These are phyloP conservation scores for Patella depressa DNA, from an alignment of 2,888 invertebrate genomes.

Conservation along the genomic window DNA sequence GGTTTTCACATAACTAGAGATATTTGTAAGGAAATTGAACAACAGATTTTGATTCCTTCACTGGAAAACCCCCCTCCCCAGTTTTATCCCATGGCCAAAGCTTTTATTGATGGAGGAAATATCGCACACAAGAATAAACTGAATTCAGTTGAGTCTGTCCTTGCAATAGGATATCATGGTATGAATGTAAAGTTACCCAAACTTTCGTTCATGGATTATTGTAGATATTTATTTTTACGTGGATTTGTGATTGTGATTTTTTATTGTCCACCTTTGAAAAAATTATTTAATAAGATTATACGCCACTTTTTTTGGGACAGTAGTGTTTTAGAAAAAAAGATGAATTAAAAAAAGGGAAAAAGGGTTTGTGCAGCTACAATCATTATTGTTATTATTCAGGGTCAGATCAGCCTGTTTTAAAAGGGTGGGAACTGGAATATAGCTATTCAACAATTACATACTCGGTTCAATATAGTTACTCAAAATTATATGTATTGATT, in stretches of 20 bases:
- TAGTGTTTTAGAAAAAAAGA: neutral
- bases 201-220: conserved; percentile 8
- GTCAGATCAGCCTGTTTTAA: no score
- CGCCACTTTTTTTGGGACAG: neutral
- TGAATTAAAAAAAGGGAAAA: neutral
- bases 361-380: no score
- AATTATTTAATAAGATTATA: conserved; percentile 11
- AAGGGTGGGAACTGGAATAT: no score
- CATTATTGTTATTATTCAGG: no score
- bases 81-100: conserved; percentile 57
- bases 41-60: conserved; percentile 47
- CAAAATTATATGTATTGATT: no score
- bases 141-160: conserved; percentile 42
- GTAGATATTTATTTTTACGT: conserved; percentile 13
- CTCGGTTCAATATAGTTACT: no score
- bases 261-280: conserved; percentile 11
- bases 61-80: conserved; percentile 51
- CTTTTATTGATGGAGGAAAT: conserved; percentile 54
- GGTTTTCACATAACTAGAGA: conserved; percentile 44
- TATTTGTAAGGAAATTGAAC: conserved; percentile 58
- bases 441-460: no score
- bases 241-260: neutral
- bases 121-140: conserved; percentile 22
- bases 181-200: conserved; percentile 18
- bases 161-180: conserved; percentile 36